phyloP scores from a whole-genome alignment of 2,888 invertebrate genomes.

The Pecten maximus region DNA sequence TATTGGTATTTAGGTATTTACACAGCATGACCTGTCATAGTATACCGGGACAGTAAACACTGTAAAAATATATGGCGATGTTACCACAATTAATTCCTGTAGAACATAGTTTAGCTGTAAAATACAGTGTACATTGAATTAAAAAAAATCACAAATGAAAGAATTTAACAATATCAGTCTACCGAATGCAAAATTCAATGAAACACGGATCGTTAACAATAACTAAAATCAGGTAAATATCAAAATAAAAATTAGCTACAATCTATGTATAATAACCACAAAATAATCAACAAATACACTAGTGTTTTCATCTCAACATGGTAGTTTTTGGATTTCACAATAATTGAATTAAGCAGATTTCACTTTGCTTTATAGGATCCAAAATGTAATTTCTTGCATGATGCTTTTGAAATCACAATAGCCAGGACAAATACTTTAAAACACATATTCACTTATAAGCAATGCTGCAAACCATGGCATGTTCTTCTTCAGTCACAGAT shows the following conservation, averaged over 20 bases:
- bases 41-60: no score
- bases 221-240: neutral
- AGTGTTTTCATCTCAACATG: neutral
- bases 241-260: constrained; percentile 10
- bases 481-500: neutral
- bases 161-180: neutral
- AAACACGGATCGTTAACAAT: neutral
- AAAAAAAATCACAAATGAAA: neutral
- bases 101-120: no score
- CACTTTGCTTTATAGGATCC: neutral
- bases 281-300: neutral
- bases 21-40: no score
- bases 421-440: neutral
- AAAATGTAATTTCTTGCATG: neutral
- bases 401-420: neutral
- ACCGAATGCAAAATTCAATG: neutral
- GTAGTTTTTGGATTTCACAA: neutral
- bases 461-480: neutral
- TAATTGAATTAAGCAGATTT: neutral
- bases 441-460: neutral
- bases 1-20: no score
- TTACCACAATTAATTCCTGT: no score
- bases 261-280: neutral
- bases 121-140: no score
- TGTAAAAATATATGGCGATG: no score